phyloP scores from a whole-genome alignment of 2,888 invertebrate genomes.

The Calameuta idolon region DNA sequence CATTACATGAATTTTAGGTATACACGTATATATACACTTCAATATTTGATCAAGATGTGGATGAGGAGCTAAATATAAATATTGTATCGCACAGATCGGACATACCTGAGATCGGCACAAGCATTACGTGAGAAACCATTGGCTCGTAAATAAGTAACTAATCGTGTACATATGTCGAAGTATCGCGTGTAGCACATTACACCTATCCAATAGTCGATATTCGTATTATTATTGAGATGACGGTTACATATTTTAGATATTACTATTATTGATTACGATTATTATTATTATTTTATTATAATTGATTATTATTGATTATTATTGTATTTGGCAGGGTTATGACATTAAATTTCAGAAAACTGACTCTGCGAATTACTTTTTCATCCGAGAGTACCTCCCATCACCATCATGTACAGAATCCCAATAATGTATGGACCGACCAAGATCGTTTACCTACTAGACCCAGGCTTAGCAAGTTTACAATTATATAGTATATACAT shows the following conservation, averaged over 20 bases:
- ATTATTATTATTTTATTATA: conserved; percentile 30
- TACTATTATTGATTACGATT: conserved; percentile 41
- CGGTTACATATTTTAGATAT: conserved; percentile 62
- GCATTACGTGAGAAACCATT: neutral
- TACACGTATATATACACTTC: neutral
- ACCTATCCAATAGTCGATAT: conserved; percentile 45
- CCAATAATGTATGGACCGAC: neutral
- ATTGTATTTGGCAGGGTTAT: conserved; percentile 67
- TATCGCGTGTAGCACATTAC: conserved; percentile 21
- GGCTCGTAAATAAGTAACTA: conserved; percentile 14
- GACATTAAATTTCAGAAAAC: conserved; percentile 60
- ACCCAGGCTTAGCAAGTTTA: neutral
- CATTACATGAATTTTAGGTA: conserved; percentile 13
- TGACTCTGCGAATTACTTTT: conserved; percentile 13
- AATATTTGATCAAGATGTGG: neutral
- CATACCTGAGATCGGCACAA: neutral
- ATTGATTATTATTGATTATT: conserved; percentile 48
- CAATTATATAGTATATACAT: neutral
- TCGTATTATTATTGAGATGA: conserved; percentile 56
- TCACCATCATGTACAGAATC: neutral
- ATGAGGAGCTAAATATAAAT: neutral
- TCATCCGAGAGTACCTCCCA: neutral
- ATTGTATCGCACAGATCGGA: neutral
- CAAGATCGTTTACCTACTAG: neutral
- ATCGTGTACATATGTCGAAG: conserved; percentile 26